Evolutionary conservation across 2,888 invertebrate species (phyloP).

Genomic region (Orthosia gracilis): DNA sequence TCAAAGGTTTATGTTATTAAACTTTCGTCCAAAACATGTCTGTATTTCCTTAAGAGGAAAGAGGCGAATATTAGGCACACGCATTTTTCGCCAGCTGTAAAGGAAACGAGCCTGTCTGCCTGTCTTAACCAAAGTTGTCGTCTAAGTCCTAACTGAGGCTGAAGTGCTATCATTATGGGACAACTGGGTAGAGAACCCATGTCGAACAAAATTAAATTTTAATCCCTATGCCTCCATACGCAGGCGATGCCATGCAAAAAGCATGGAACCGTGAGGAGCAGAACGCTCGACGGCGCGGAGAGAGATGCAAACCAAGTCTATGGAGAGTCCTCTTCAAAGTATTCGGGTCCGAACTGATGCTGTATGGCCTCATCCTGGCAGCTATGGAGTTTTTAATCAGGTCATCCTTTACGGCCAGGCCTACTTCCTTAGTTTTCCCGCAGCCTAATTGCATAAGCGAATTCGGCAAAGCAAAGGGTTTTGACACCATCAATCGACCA

Average conservation of each 20-base stretch:
- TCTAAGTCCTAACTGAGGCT: neutral
- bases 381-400: constrained; percentile 92
- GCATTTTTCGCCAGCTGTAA: neutral
- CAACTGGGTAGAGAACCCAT: neutral
- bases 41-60: neutral
- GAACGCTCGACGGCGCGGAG: constrained; percentile 57
- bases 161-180: neutral
- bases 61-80: neutral
- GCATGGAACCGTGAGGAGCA: constrained; percentile 92
- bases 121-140: neutral
- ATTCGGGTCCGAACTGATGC: constrained; percentile 91
- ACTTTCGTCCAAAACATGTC: neutral
- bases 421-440: neutral
- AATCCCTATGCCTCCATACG: neutral
- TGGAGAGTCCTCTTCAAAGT: constrained; percentile 91
- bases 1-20: neutral
- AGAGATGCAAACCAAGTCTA: constrained; percentile 91
- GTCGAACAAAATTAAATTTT: neutral
- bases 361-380: constrained; percentile 92
- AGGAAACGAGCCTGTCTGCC: neutral
- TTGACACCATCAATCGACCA: no score
- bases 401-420: constrained; percentile 67
- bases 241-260: constrained; percentile 92
- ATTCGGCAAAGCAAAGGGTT: no score
- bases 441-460: no score